phyloP scores from a whole-genome alignment of 2,888 invertebrate species.

The Napeogenes inachia region DNA sequence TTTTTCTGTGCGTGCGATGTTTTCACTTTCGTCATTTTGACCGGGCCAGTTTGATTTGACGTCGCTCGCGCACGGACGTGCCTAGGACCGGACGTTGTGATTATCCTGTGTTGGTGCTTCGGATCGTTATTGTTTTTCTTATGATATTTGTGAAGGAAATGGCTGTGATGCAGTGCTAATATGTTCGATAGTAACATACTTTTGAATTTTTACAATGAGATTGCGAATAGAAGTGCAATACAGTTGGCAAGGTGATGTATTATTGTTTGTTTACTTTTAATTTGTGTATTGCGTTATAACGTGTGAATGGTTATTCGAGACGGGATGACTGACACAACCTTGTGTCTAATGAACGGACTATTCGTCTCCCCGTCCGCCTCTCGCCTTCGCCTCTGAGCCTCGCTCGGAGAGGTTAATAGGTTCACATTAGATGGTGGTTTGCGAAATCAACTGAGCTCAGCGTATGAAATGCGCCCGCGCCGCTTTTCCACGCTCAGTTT shows the following conservation, averaged over 20 bases:
- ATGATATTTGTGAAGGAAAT: constrained; percentile 62
- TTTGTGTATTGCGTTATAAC: constrained; percentile 26
- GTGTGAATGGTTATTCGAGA: constrained; percentile 33
- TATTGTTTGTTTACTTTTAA: constrained; percentile 66
- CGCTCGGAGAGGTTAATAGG: constrained; percentile 76
- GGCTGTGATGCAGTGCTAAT: constrained; percentile 76
- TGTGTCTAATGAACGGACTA: constrained; percentile 73
- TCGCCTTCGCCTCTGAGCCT: constrained; percentile 73
- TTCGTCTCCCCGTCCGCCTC: constrained; percentile 70
- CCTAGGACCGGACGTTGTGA: constrained; percentile 67
- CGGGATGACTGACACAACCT: constrained; percentile 65
- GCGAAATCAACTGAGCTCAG: constrained; percentile 67
- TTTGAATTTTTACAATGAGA: constrained; percentile 75
- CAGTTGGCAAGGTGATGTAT: constrained; percentile 73
- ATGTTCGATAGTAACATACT: constrained; percentile 74
- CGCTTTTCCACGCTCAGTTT: constrained; percentile 65
- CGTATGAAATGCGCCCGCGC: constrained; percentile 57
- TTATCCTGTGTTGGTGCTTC: constrained; percentile 71
- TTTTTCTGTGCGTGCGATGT: constrained; percentile 76
- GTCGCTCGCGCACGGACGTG: constrained; percentile 76
- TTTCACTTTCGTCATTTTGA: constrained; percentile 78
- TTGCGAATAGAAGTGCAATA: constrained; percentile 74
- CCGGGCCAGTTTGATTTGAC: constrained; percentile 76
- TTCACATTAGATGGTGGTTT: constrained; percentile 77
- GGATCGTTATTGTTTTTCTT: constrained; percentile 66